Evolutionary conservation across 2,797 vertebrate genomes (phyloP), one percentile per base, ranked within the genome.

Genomic region (Holocentrus rufus): DNA sequence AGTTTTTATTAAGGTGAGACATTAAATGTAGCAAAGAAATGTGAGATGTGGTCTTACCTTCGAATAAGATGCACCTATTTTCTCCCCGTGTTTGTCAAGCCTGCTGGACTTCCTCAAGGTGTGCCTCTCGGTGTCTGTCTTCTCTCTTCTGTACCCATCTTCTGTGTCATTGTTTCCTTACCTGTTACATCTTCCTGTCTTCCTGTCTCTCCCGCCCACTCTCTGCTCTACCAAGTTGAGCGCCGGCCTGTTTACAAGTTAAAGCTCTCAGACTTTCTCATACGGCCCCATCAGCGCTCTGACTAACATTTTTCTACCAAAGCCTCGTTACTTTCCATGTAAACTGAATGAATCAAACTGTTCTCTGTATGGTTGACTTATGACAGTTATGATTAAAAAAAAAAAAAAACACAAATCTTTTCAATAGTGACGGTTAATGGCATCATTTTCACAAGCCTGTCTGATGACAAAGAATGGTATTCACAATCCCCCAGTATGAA

Each of bases 101-200:
- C 31, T 8, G 31, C 31, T 17, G 17, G 30, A 42, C 64, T 77
- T 82, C 78, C 73, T 76, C 18, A 86, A 83, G 82, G 85, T 89
- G 80, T 77, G 68, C 23, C 66, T 67, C 53, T 65, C 14, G 23
- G 46, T 55, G 25, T 64, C 17, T 67, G 23, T 71, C 50, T 27
- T 86, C 65, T 79, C 62, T 18, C 79, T 73, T 59, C 50, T 77
- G 65, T 68, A 60, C 70, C 72, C 76, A 55, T 80, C 65, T 15
- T 82, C 52, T 76, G 85, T 85, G 76, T 93, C 91, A 93, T 61
- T 64, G 18, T 93, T 93, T 93, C 90, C 90, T 92, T 86, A 91
- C 82, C 87, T 90, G 89, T 30, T 53, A 81, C 44, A 64, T 84
- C 82, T 88, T 88, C 83, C 74, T 77, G 34, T 65, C 76, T 88